These are phyloP conservation scores for Pentalonia nigronervosa DNA, from an alignment of 1,140 invertebrate species.

Conservation along the genomic window DNA sequence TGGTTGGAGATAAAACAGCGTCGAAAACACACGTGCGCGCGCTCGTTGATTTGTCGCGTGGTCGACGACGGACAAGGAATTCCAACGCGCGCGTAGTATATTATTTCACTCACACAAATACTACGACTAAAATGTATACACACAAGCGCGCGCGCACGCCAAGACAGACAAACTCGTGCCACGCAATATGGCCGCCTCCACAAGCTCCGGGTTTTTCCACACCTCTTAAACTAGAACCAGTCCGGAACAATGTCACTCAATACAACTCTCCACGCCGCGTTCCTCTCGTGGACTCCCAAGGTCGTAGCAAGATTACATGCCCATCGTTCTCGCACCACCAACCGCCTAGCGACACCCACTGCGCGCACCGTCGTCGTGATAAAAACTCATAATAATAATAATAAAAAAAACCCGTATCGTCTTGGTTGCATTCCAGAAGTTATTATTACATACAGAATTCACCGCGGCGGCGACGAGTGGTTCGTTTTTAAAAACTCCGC, in stretches of 20 bases:
- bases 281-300: constrained; percentile 53
- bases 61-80: constrained; percentile 31
- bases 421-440: constrained; percentile 55
- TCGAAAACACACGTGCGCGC: background rate
- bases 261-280: constrained; percentile 6
- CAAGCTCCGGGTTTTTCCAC: constrained; percentile 53
- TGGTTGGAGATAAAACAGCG: background rate
- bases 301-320: constrained; percentile 42
- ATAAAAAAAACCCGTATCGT: constrained; percentile 49
- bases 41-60: background rate
- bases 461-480: constrained; percentile 14
- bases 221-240: constrained; percentile 53
- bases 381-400: constrained; percentile 11
- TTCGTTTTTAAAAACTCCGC: constrained; percentile 34
- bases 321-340: background rate
- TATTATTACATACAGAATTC: constrained; percentile 46
- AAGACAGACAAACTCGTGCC: constrained; percentile 39
- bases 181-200: constrained; percentile 56
- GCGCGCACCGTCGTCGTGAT: constrained; percentile 19
- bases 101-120: background rate
- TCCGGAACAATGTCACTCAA: constrained; percentile 57
- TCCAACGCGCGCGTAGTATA: constrained; percentile 18
- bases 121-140: background rate
- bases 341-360: constrained; percentile 14
- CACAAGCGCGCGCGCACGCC: background rate